These are phyloP conservation scores for Vidua chalybeata DNA, from an alignment of 2,113 vertebrate species.

Conservation along the genomic window DNA sequence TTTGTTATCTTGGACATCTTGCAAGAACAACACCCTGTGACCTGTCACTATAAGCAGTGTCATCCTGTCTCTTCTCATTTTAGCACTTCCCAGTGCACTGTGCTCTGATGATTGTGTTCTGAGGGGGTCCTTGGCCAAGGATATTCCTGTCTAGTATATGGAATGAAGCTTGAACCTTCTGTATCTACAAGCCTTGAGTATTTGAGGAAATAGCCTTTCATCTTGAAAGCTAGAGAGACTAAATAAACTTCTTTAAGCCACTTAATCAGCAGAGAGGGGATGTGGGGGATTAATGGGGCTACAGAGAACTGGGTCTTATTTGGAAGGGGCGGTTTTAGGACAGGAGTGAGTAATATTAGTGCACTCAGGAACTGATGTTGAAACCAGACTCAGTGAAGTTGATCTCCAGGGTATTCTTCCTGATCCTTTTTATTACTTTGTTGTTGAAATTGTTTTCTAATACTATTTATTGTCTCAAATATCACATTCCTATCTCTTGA, in stretches of 20 bases:
- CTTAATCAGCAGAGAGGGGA: conserved; percentile 24
- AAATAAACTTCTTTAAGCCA: conserved; percentile 22
- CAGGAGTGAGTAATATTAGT: not conserved
- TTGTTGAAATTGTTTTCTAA: conserved; percentile 36
- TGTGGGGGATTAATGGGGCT: not conserved
- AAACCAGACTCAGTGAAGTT: conserved; percentile 18
- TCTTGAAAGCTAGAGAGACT: conserved; percentile 6
- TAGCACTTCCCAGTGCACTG: not conserved
- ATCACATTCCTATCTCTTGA: conserved; percentile 3
- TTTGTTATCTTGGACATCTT: not conserved
- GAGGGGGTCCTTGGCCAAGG: not conserved
- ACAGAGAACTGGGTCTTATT: not conserved
- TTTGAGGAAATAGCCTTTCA: not conserved
- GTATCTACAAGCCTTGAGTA: not conserved
- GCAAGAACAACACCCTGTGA: not conserved
- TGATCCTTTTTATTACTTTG: conserved; percentile 44
- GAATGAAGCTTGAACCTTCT: not conserved
- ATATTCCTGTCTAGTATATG: not conserved
- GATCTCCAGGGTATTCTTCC: conserved; percentile 3
- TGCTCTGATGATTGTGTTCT: not conserved
- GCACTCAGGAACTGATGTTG: not conserved
- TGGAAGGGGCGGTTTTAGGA: not conserved
- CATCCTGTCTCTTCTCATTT: not conserved
- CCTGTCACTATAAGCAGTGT: not conserved
- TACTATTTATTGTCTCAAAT: conserved; percentile 52